Percentiles rank a stretch among this genome's conserved stretches.
phyloP scores from a whole-genome alignment of 2,888 invertebrate species.

The Alsophila aescularia region DNA sequence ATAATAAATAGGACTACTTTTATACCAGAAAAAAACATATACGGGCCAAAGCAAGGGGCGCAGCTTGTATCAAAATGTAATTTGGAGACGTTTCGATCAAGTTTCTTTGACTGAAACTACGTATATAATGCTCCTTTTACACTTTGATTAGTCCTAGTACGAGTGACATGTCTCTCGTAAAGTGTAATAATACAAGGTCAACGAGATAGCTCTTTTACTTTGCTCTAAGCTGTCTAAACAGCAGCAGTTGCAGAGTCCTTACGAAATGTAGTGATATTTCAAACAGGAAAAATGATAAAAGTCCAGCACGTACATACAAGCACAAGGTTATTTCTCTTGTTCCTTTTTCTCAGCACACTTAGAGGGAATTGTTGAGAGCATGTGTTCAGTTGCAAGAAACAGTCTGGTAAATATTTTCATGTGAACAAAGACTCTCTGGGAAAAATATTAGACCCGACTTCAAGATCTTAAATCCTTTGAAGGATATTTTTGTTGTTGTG shows the following conservation, averaged over 20 bases:
- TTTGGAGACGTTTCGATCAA: too few relatives aligned
- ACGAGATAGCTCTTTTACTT: background rate
- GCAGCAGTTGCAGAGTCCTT: background rate
- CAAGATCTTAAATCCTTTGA: slow-evolving; percentile 17
- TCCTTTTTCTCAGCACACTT: slow-evolving; percentile 26
- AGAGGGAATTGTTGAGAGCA: slow-evolving; percentile 36
- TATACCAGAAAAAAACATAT: too few relatives aligned
- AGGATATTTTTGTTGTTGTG: slow-evolving; percentile 16
- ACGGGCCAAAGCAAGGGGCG: too few relatives aligned
- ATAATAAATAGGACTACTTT: too few relatives aligned
- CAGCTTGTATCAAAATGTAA: too few relatives aligned
- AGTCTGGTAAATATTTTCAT: slow-evolving; percentile 33
- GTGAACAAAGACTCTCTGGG: slow-evolving; percentile 28
- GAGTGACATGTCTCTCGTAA: too few relatives aligned
- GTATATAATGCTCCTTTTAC: too few relatives aligned
- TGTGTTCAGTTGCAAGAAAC: slow-evolving; percentile 30
- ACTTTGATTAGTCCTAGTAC: too few relatives aligned
- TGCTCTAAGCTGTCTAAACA: background rate
- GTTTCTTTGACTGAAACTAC: too few relatives aligned
- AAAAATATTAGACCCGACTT: slow-evolving; percentile 23
- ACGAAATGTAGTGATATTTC: slow-evolving; percentile 12
- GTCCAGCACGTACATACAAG: slow-evolving; percentile 14
- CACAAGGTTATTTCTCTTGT: slow-evolving; percentile 19
- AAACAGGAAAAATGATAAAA: slow-evolving; percentile 15
- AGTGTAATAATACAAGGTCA: too few relatives aligned